Conservation (phyloP, 2,888 invertebrate genomes). For the Chloroclysta siterata region DNA sequence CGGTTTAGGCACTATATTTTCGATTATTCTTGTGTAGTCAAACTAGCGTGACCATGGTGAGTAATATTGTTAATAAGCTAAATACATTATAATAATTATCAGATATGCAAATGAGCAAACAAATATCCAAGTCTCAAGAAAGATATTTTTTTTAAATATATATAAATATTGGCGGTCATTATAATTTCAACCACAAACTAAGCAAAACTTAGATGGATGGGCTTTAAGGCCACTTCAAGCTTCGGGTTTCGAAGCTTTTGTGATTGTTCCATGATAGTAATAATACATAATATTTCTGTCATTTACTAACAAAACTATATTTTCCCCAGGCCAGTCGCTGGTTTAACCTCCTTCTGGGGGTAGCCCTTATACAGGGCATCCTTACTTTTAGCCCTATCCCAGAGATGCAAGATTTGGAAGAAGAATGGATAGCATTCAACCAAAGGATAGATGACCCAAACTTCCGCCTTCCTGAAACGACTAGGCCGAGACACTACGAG, state of each 20-base stretch:
- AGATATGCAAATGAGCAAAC: too few relatives aligned
- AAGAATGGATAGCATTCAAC: constrained; percentile 67
- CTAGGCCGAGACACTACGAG: constrained; percentile 82
- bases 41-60: constrained; percentile 69
- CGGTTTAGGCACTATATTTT: constrained; percentile 28
- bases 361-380: constrained; percentile 60
- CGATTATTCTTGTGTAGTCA: constrained; percentile 47
- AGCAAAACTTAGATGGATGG: too few relatives aligned
- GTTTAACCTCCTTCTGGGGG: constrained; percentile 58
- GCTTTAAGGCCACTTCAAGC: too few relatives aligned
- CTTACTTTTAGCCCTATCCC: constrained; percentile 64
- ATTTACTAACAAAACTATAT: not conserved
- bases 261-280: too few relatives aligned
- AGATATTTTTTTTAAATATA: too few relatives aligned
- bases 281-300: too few relatives aligned
- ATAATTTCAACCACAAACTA: too few relatives aligned
- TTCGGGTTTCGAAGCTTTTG: too few relatives aligned
- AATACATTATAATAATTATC: too few relatives aligned
- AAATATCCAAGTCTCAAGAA: too few relatives aligned
- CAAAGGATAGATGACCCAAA: constrained; percentile 53
- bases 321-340: constrained; percentile 61
- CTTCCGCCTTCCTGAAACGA: constrained; percentile 76
- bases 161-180: too few relatives aligned
- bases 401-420: constrained; percentile 50
- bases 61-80: constrained; percentile 34